A percentile compares a stretch with the other conserved stretches of the same genome.
These are phyloP conservation scores for Tragelaphus eurycerus DNA, from an alignment of 2,797 vertebrate genomes.

Conservation along the genomic window DNA sequence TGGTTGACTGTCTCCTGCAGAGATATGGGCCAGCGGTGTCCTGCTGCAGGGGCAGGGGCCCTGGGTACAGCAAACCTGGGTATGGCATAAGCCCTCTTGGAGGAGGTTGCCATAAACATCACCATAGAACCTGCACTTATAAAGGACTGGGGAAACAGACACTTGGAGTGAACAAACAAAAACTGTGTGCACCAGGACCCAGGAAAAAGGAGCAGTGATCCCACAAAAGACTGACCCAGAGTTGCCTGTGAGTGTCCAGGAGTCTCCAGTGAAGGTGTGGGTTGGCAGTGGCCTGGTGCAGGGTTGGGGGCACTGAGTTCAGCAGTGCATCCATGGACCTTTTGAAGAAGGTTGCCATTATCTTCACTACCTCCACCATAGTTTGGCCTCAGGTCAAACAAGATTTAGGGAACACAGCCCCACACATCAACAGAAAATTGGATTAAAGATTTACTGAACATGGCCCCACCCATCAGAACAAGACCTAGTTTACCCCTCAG, in stretches of 20 bases:
- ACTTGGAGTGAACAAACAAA: background rate
- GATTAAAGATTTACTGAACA: background rate
- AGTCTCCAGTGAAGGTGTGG: background rate
- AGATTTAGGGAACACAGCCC: background rate
- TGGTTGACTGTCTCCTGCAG: background rate
- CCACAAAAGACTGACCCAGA: background rate
- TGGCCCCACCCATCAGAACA: background rate
- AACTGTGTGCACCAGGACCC: background rate
- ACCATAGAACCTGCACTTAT: background rate
- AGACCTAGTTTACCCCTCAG: background rate
- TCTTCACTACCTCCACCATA: background rate
- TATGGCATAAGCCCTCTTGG: background rate
- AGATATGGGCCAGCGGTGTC: fast-evolving
- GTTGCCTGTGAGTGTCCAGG: background rate
- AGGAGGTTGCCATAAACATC: fast-evolving
- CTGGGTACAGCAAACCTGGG: background rate
- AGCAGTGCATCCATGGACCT: background rate
- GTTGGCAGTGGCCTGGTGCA: background rate
- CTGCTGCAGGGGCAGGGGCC: background rate
- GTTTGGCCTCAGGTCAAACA: background rate
- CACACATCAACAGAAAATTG: background rate
- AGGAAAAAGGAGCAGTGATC: background rate
- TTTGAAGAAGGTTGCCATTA: background rate
- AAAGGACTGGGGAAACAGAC: background rate
- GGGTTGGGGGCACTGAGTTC: background rate